phyloP scores from a whole-genome alignment of 2,888 invertebrate species.

The Lasioglossum vierecki region DNA sequence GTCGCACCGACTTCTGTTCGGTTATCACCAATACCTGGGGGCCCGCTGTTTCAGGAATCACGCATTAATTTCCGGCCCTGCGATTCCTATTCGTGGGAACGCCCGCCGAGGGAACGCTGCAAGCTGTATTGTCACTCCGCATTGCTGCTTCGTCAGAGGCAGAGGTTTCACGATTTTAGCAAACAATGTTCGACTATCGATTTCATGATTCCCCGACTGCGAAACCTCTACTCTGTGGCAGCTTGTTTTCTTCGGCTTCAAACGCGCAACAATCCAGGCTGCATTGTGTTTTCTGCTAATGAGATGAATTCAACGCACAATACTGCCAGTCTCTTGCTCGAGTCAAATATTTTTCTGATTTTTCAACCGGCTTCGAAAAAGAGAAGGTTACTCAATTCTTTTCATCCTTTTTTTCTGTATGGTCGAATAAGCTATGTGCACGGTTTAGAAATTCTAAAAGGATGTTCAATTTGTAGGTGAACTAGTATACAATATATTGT shows the following conservation, averaged over 20 bases:
- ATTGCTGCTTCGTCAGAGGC: constrained; percentile 1
- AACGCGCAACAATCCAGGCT: not conserved
- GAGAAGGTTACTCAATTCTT: not conserved
- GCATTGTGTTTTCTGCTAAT: not conserved
- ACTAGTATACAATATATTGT: not conserved
- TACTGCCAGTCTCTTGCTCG: not conserved
- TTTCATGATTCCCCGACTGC: not conserved
- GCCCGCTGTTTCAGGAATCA: constrained; percentile 81
- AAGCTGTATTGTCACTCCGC: not conserved
- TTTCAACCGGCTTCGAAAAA: not conserved
- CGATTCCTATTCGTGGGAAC: constrained; percentile 19
- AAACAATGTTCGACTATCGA: constrained; percentile 1
- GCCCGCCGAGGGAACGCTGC: constrained; percentile 8
- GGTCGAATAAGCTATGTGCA: not conserved
- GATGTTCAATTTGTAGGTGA: not conserved
- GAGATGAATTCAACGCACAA: not conserved
- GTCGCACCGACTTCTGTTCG: constrained; percentile 85
- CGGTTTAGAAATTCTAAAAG: too few relatives aligned
- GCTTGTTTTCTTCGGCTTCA: not conserved
- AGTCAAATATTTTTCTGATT: not conserved
- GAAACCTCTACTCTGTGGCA: not conserved
- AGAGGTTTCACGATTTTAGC: constrained; percentile 13
- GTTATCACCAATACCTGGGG: constrained; percentile 85
- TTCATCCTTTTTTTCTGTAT: not conserved
- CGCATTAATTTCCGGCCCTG: constrained; percentile 29